Evolutionary conservation across 2,797 vertebrate species (phyloP), one percentile per base, ranked within the genome.

Genomic region (Diceros bicornis): DNA sequence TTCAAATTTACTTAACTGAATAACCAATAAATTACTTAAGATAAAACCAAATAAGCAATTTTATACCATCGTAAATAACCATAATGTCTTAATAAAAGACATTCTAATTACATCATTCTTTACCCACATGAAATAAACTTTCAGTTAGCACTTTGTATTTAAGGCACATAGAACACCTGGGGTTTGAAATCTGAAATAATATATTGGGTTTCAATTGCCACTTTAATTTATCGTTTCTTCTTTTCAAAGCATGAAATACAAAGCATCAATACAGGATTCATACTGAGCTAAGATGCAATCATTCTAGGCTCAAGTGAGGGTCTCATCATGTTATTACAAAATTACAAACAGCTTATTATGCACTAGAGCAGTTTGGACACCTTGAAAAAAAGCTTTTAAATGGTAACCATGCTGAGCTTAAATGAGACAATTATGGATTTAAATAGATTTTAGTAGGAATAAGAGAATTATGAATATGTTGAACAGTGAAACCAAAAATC

Each of bases 341-440:
- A 95, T 37, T 92, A 27, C 83, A 98, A 96, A 96, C 86, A 97
- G 95, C 69, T 96, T 96, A 91, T 97, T 97, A 93, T 74, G 66
- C 86, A 64, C 20, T 86, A 78, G n/a, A 97, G 83, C 85, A 89
- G 66, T 96, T 64, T 71, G 95, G 97, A 77, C 86, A 95, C 86
- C 57, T 96, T 92, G 1, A 79, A 21, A 10, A 85, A 95, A 97
- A 95, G 41, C 96, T 93, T 96, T 97, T 92, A 97, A 96, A 74
- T 87, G 66, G 74, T 95, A 86, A 59, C n/a, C 98, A 93, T 85
- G 93, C 95, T 97, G 97, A 77, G 96, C 34, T 69, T 82, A 97
- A 98, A 98, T 95, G 92, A 98, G 88, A 95, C 95, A 97, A 96
- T 98, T 96, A 97, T 89, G 61, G 89, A 94, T 88, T 95, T 97